Evolutionary conservation across 2,888 invertebrate species (phyloP).

Genomic region (Morpho helenor): DNA sequence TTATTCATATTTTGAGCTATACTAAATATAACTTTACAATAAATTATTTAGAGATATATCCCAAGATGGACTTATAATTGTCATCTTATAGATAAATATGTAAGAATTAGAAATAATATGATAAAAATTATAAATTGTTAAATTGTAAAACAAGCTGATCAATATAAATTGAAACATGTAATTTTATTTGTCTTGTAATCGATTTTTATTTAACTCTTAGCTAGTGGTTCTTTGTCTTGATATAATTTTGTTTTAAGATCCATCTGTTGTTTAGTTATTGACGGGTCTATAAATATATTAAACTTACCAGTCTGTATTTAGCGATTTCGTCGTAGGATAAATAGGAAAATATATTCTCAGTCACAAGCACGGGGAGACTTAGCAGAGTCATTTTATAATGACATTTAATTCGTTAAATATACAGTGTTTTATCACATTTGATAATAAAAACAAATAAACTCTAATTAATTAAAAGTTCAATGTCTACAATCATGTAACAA

Average conservation of each 20-base stretch:
- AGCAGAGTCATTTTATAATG: slow-evolving; percentile 75
- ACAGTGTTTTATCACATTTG: slow-evolving; percentile 19
- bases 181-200: too few relatives aligned
- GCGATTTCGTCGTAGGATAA: slow-evolving; percentile 90
- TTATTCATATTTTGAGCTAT: too few relatives aligned
- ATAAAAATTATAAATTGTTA: too few relatives aligned
- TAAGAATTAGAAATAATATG: too few relatives aligned
- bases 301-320: slow-evolving; percentile 87
- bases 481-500: slow-evolving; percentile 24
- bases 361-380: slow-evolving; percentile 85
- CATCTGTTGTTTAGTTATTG: slow-evolving; percentile 27
- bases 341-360: slow-evolving; percentile 88
- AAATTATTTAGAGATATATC: too few relatives aligned
- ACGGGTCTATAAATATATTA: slow-evolving; percentile 43
- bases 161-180: too few relatives aligned
- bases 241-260: neutral
- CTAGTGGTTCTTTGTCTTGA: too few relatives aligned
- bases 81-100: too few relatives aligned
- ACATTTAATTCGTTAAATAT: slow-evolving; percentile 2
- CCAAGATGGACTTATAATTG: too few relatives aligned
- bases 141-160: too few relatives aligned
- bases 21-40: too few relatives aligned
- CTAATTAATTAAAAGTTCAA: slow-evolving; percentile 4
- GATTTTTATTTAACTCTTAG: too few relatives aligned
- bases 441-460: slow-evolving; percentile 8